A percentile compares a stretch with the other conserved stretches of the same genome.
These are phyloP conservation scores for Aspidiotus destructor DNA, from an alignment of 2,888 invertebrate species.

Conservation along the genomic window DNA sequence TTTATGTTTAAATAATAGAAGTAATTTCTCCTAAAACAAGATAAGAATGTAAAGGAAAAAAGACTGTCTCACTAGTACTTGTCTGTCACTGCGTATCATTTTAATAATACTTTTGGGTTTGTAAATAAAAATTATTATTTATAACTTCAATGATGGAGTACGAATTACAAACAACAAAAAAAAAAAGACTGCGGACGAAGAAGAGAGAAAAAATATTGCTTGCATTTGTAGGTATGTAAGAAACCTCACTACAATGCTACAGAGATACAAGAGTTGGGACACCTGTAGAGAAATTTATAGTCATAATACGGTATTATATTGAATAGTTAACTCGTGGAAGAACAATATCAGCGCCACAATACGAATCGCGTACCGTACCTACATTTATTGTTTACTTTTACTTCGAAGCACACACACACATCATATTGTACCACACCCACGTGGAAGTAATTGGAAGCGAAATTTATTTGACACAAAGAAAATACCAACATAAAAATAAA, in stretches of 20 bases:
- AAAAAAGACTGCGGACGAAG: background rate
- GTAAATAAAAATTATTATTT: constrained; percentile 28
- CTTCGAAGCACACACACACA: constrained; percentile 4
- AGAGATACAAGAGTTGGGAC: constrained; percentile 22
- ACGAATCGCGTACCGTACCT: constrained; percentile 12
- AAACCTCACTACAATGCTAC: constrained; percentile 21
- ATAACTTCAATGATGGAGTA: constrained; percentile 27
- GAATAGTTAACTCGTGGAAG: constrained; percentile 21
- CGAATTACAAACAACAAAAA: constrained; percentile 7
- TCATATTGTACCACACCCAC: constrained; percentile 29
- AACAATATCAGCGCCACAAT: constrained; percentile 29
- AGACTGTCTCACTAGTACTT: too few relatives aligned
- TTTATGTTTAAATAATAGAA: too few relatives aligned
- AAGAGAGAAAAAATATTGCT: background rate
- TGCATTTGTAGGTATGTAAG: constrained; percentile 3
- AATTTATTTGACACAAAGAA: constrained; percentile 29
- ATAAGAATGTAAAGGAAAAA: too few relatives aligned
- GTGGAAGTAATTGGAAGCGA: constrained; percentile 28
- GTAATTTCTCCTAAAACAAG: too few relatives aligned
- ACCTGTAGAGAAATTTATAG: constrained; percentile 32
- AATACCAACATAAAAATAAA: constrained; percentile 28
- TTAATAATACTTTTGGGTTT: background rate
- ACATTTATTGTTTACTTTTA: constrained; percentile 7
- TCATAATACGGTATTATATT: constrained; percentile 18
- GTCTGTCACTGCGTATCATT: too few relatives aligned